These are phyloP conservation scores for Calypte anna DNA, from an alignment of 2,113 vertebrate genomes.

Conservation along the genomic window DNA sequence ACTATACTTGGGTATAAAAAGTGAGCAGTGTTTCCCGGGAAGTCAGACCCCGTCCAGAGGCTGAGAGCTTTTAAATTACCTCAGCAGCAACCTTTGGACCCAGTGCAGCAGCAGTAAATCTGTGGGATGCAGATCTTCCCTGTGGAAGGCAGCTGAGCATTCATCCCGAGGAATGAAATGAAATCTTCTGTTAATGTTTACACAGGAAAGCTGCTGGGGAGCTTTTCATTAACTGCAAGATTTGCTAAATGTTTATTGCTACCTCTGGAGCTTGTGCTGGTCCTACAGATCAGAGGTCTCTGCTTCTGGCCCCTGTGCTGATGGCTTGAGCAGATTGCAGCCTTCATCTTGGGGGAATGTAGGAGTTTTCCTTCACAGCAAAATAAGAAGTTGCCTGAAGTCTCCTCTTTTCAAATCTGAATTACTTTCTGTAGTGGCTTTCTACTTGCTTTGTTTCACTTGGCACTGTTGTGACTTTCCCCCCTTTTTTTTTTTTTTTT, in stretches of 20 bases:
- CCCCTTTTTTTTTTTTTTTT: neutral
- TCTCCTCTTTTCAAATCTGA: neutral
- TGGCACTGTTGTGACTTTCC: neutral
- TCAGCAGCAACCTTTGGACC: constrained; percentile 2
- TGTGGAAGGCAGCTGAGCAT: neutral
- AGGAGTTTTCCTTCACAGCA: neutral
- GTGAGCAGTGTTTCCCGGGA: neutral
- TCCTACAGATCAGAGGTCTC: neutral
- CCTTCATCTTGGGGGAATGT: neutral
- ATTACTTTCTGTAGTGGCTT: neutral
- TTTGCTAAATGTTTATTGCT: neutral
- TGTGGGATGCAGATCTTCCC: neutral
- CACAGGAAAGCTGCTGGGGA: neutral
- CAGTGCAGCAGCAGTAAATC: neutral
- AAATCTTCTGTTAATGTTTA: constrained; percentile 46
- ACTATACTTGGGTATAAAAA: neutral
- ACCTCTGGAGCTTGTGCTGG: neutral
- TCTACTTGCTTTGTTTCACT: neutral
- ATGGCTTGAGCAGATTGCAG: neutral
- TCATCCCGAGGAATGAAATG: neutral
- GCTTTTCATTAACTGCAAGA: constrained; percentile 36
- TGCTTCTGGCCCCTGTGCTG: neutral
- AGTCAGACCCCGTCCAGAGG: neutral
- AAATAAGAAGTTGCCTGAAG: neutral
- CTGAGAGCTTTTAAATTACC: neutral